Base-by-base conservation (phyloP, 1,140 invertebrate genomes). In the Achroia grisella region DNA sequence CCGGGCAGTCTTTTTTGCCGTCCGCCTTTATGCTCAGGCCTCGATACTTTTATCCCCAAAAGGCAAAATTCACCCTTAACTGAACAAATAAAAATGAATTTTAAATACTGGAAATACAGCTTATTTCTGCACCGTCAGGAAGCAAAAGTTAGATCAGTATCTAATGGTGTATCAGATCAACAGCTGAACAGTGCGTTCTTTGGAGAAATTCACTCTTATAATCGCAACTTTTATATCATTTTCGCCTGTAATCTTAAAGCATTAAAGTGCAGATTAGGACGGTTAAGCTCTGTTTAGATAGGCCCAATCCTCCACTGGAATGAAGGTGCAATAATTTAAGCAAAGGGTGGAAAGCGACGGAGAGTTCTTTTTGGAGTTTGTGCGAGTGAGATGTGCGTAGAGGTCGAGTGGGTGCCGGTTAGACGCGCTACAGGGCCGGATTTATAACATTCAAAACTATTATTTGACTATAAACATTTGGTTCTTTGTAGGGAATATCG, bases 311-410 rank as follows among this genome's bases (percentile, higher is more conserved):
- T 68, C 52, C 53, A 63, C 58, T 43, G 65, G 44, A 56, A 57
- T 64, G 71, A 66, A 75, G 76, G 76, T 77, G 73, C 74, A 85
- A 85, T 85, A 80, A 85, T 85, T 82, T 85, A 81, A 82, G 76
- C 76, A 74, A 79, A 72, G 78, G 80, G 76, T 73, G 76, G 80
- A 81, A 76, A 64, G 78, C 78, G 78, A 83, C 59, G 57, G 80
- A 69, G 60, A 71, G 75, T 82, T 82, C 80, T 85, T 85, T 85
- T 85, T 85, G 72, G 67, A 82, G 70, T 82, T 82, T 82, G 78
- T 85, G 80, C 71, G 80, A 85, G 78, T 79, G 80, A 85, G 78
- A 84, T 61, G 73, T 84, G 80, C 78, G 80, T 81, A 81, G 71
- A 71, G 71, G 70, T 75, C 71, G 78, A 61, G 63, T 68, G 77